A percentile compares a stretch with the other conserved stretches of the same genome.
Evolutionary conservation across 1,140 invertebrate genomes (phyloP).

Genomic region (Drosophila pectinifera): DNA sequence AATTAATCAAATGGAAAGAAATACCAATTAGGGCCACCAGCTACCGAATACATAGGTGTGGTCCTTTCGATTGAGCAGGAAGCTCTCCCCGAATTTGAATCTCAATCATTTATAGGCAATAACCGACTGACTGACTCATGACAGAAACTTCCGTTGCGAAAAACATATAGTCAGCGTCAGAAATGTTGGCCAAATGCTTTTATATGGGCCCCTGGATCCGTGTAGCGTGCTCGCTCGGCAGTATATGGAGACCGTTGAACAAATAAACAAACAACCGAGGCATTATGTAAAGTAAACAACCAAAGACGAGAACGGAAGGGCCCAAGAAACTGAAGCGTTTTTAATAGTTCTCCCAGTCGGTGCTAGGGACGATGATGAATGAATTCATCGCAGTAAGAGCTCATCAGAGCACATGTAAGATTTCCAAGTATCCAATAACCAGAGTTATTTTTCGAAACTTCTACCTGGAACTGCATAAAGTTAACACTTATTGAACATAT

Average conservation of each 20-base stretch:
- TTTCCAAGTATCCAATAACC: too few species aligned
- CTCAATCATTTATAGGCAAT: conserved; percentile 48
- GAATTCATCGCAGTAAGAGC: conserved; percentile 33
- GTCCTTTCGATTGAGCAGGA: conserved; percentile 19
- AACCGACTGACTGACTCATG: conserved; percentile 61
- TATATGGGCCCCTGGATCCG: conserved; percentile 18
- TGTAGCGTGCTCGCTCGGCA: conserved; percentile 19
- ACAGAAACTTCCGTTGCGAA: conserved; percentile 77
- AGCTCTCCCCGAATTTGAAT: conserved; percentile 28
- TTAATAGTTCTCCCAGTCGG: conserved; percentile 59
- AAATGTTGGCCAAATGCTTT: conserved; percentile 50
- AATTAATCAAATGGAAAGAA: conserved; percentile 63
- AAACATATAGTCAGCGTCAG: conserved; percentile 49
- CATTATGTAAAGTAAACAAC: conserved; percentile 69
- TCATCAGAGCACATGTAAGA: neutral
- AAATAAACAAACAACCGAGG: conserved; percentile 61
- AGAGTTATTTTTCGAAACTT: neutral
- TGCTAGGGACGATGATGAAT: conserved; percentile 50
- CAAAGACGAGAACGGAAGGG: conserved; percentile 46
- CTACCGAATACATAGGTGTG: conserved; percentile 33
- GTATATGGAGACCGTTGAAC: conserved; percentile 64
- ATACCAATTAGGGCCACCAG: conserved; percentile 12
- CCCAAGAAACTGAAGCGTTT: conserved; percentile 62
- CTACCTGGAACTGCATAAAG: neutral
- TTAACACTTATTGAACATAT: neutral